phyloP scores from a whole-genome alignment of 2,113 vertebrate species.

The Campylorhamphus procurvoides region DNA sequence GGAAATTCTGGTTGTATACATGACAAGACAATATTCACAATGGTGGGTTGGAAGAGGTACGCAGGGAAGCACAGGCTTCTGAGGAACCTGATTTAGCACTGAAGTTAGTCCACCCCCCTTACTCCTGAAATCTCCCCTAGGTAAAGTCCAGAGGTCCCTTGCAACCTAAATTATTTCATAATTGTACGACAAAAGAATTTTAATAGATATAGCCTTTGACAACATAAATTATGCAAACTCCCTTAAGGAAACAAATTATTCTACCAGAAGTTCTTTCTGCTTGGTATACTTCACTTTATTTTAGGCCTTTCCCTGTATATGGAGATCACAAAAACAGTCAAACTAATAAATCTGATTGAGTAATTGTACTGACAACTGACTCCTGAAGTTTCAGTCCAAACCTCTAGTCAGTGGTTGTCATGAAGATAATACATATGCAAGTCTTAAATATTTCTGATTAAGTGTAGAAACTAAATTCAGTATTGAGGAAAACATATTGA shows the following conservation, averaged over 20 bases:
- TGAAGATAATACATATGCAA: background rate
- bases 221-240: background rate
- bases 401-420: background rate
- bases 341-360: background rate
- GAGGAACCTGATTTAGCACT: background rate
- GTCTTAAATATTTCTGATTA: background rate
- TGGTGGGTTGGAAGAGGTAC: background rate
- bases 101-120: background rate
- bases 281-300: background rate
- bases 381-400: background rate
- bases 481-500: background rate
- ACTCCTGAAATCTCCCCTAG: background rate
- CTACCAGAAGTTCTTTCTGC: background rate
- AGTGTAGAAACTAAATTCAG: background rate
- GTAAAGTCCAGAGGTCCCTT: background rate
- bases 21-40: background rate
- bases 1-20: background rate
- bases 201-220: background rate
- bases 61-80: background rate
- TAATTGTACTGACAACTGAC: background rate
- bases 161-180: background rate
- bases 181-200: background rate
- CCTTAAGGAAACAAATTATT: background rate
- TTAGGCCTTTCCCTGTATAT: background rate
- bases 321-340: background rate